These are phyloP conservation scores for Entelurus aequoreus DNA, from an alignment of 2,113 vertebrate species.

Conservation along the genomic window DNA sequence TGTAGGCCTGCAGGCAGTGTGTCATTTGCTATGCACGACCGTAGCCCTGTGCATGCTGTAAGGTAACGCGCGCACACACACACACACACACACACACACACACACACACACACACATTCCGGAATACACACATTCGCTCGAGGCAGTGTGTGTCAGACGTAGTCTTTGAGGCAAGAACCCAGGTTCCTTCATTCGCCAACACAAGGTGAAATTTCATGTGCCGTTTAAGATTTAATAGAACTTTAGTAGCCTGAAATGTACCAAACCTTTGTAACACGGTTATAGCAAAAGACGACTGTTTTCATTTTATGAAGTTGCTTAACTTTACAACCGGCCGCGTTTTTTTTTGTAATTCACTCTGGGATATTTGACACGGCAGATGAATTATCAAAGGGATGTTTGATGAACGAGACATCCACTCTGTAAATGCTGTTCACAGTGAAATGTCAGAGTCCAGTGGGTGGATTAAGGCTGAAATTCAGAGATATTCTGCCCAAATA, in stretches of 20 bases:
- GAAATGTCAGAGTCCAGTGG: conserved; percentile 38
- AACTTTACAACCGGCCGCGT: not conserved
- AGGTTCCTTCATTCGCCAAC: conserved; percentile 15
- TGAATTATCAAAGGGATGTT: conserved; percentile 17
- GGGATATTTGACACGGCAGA: not conserved
- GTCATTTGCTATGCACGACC: conserved; percentile 9
- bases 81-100: not conserved
- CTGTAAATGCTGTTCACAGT: conserved; percentile 26
- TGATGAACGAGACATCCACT: conserved; percentile 25
- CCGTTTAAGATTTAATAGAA: not conserved
- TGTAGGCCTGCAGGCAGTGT: conserved; percentile 26
- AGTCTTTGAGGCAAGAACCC: conserved; percentile 16
- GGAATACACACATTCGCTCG: conserved; percentile 3
- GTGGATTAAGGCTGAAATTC: conserved; percentile 36
- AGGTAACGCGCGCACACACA: conserved; percentile 3
- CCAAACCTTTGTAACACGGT: not conserved
- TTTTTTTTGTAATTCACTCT: not conserved
- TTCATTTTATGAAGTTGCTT: not conserved
- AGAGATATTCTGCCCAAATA: conserved; percentile 28
- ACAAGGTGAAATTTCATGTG: conserved; percentile 7
- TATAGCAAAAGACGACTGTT: not conserved
- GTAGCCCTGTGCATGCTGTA: conserved; percentile 3
- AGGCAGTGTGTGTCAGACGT: conserved; percentile 7
- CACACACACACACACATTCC: not conserved
- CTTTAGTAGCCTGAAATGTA: not conserved